Evolutionary conservation across 2,888 invertebrate genomes (phyloP).

Genomic region (Notodonta dromedarius): DNA sequence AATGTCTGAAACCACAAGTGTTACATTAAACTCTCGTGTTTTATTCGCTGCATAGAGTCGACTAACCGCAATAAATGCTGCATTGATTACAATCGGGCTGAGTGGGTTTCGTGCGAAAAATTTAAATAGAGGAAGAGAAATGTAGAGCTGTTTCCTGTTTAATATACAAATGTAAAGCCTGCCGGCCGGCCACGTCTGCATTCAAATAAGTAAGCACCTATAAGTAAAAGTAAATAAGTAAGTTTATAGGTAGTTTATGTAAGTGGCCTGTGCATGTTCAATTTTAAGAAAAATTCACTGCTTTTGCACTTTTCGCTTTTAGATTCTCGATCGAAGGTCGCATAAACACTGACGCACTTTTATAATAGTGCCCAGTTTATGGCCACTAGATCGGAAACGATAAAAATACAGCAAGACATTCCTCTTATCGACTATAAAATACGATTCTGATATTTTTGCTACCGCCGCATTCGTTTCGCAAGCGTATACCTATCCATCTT

Average conservation of each 20-base stretch:
- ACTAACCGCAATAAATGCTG: not conserved
- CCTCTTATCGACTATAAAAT: conserved; percentile 50
- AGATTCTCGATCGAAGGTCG: conserved; percentile 48
- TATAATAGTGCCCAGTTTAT: conserved; percentile 61
- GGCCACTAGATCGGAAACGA: conserved; percentile 65
- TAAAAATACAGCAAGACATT: conserved; percentile 63
- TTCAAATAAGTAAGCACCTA: too few species aligned
- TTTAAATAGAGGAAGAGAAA: not conserved
- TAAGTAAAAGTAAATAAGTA: too few species aligned
- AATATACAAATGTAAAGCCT: too few species aligned
- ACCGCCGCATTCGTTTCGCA: conserved; percentile 14
- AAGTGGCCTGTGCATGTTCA: not conserved
- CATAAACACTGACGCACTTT: conserved; percentile 61
- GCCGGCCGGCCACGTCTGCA: too few species aligned
- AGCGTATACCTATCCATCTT: conserved; percentile 24
- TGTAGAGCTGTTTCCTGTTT: too few species aligned
- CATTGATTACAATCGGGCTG: not conserved
- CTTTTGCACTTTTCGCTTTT: not conserved
- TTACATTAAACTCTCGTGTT: conserved; percentile 29
- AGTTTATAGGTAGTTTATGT: too few species aligned
- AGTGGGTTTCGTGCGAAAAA: not conserved
- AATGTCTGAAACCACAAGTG: conserved; percentile 26
- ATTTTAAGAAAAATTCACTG: conserved; percentile 22
- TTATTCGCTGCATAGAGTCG: conserved; percentile 24
- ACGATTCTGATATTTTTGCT: conserved; percentile 37